Conservation (phyloP, 2,797 vertebrate species). For the Rhincodon typus region DNA sequence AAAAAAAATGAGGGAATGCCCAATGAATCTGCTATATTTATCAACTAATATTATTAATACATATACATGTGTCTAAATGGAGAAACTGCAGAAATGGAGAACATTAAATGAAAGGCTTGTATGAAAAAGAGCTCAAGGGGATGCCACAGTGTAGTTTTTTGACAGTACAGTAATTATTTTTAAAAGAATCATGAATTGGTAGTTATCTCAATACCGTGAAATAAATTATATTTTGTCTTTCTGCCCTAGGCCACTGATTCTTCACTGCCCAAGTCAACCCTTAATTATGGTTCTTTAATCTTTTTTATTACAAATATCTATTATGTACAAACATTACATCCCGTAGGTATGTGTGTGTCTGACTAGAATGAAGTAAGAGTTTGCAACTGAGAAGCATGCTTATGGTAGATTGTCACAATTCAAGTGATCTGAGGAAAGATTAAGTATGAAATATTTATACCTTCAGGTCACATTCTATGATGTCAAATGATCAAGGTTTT, state of each 20-base stretch:
- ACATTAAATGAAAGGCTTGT: background rate
- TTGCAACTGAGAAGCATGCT: no score
- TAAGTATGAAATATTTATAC: no score
- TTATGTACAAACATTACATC: no score
- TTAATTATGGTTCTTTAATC: conserved; percentile 18
- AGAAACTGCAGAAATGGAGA: background rate
- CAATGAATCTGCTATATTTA: background rate
- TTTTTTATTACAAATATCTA: background rate
- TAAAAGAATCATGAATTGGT: background rate
- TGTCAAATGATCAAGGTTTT: no score
- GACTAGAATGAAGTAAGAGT: no score
- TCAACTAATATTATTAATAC: background rate
- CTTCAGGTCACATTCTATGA: no score
- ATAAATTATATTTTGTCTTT: conserved; percentile 15
- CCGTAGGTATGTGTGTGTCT: no score
- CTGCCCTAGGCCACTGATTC: background rate
- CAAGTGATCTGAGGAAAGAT: no score
- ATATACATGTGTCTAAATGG: background rate
- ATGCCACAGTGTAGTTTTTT: background rate
- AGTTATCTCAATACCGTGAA: background rate
- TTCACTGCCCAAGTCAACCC: background rate
- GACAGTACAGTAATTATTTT: conserved; percentile 4
- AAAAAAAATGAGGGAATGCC: background rate
- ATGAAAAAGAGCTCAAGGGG: background rate
- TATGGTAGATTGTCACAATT: no score